Conservation (phyloP, 2,797 vertebrate genomes). For the Amblyraja radiata region DNA sequence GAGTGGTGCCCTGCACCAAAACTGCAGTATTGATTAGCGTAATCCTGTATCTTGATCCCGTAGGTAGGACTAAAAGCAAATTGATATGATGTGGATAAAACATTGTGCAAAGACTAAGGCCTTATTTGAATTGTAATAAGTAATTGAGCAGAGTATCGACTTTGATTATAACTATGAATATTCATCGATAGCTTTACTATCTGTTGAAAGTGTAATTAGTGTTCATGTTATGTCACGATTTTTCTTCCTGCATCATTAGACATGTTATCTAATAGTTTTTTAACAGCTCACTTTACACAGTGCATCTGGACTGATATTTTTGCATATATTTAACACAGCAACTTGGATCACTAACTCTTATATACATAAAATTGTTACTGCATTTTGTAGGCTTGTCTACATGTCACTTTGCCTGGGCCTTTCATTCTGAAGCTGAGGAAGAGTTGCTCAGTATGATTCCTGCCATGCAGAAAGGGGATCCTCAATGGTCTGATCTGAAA, state of each 20-base stretch:
- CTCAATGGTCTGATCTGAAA: slow-evolving; percentile 91
- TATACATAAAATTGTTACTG: background rate
- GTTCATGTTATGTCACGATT: background rate
- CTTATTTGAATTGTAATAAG: background rate
- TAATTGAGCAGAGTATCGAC: background rate
- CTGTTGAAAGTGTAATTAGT: background rate
- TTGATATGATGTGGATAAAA: too few relatives aligned
- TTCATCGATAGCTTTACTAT: background rate
- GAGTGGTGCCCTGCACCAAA: background rate
- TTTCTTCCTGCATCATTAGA: background rate
- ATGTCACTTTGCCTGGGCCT: slow-evolving; percentile 97
- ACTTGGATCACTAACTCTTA: background rate
- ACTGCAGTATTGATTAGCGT: background rate
- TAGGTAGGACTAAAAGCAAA: background rate
- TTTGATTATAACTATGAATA: background rate
- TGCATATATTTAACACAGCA: background rate
- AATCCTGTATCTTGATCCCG: background rate
- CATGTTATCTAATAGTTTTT: background rate
- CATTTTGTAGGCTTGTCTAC: slow-evolving; percentile 77
- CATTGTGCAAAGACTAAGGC: background rate
- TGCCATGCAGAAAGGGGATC: slow-evolving; percentile 93
- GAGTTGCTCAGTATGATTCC: slow-evolving; percentile 96
- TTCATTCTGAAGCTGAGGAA: slow-evolving; percentile 95
- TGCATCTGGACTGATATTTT: background rate
- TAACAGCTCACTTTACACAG: background rate